Conservation (phyloP, 2,113 vertebrate genomes). For the Parus major region DNA sequence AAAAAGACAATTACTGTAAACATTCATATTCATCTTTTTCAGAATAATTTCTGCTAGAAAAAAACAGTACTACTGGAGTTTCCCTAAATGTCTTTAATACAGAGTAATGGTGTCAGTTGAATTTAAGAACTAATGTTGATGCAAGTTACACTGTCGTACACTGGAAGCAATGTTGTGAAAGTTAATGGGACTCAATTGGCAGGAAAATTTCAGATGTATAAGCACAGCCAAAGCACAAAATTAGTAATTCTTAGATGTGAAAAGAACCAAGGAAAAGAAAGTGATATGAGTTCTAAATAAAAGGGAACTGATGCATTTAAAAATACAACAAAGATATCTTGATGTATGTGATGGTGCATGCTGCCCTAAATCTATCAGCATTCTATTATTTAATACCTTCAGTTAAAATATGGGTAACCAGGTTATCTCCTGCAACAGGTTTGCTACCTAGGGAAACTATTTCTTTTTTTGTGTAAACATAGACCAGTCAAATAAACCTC, state of each 20-base stretch:
- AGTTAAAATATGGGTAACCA: background rate
- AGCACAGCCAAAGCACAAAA: background rate
- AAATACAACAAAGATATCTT: background rate
- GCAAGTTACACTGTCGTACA: background rate
- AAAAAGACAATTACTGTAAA: background rate
- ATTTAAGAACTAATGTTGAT: background rate
- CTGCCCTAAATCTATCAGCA: background rate
- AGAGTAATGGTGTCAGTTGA: background rate
- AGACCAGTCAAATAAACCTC: background rate
- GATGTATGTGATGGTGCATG: background rate
- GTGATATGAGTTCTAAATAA: background rate
- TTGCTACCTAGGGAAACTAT: background rate
- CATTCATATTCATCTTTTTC: background rate
- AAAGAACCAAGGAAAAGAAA: background rate
- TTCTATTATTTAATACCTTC: background rate
- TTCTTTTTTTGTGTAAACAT: background rate
- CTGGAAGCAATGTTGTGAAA: background rate
- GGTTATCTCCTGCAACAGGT: background rate
- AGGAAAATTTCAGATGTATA: background rate
- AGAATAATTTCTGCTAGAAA: background rate
- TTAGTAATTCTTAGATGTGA: background rate
- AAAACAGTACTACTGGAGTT: background rate
- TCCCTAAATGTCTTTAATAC: background rate
- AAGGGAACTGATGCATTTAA: background rate
- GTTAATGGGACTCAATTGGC: background rate